phyloP scores from a whole-genome alignment of 2,113 vertebrate genomes.

The Odocoileus hemionus region DNA sequence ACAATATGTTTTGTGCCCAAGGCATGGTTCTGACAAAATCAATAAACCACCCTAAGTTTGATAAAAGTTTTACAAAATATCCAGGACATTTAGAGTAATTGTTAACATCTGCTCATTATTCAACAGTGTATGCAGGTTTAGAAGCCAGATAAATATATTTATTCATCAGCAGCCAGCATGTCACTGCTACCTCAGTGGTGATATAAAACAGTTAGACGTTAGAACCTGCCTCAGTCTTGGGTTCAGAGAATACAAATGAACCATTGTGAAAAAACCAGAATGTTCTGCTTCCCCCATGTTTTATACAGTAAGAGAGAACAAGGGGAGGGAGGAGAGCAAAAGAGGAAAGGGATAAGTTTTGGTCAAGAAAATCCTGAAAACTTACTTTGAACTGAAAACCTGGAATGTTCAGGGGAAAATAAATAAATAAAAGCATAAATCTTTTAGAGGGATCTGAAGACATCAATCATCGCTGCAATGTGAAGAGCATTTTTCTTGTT shows the following conservation, averaged over 20 bases:
- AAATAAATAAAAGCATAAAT: slow-evolving; percentile 30
- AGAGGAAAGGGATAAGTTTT: background rate
- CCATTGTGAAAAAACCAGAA: slow-evolving; percentile 57
- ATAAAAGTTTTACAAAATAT: slow-evolving; percentile 79
- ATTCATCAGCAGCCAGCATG: slow-evolving; percentile 72
- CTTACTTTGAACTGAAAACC: slow-evolving; percentile 56
- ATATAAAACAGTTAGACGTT: slow-evolving; percentile 77
- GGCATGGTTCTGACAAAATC: slow-evolving; percentile 73
- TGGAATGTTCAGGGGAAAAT: slow-evolving; percentile 21
- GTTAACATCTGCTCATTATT: slow-evolving; percentile 85
- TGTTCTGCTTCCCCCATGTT: slow-evolving; percentile 42
- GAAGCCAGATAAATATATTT: slow-evolving; percentile 77
- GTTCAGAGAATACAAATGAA: slow-evolving; percentile 69
- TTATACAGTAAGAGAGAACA: background rate
- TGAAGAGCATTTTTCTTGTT: slow-evolving; percentile 44
- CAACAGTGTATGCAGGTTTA: slow-evolving; percentile 70
- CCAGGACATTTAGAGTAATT: slow-evolving; percentile 79
- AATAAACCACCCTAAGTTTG: slow-evolving; percentile 76
- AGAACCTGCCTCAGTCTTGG: slow-evolving; percentile 64
- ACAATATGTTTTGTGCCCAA: slow-evolving; percentile 66
- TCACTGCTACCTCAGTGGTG: slow-evolving; percentile 78
- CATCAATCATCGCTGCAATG: background rate
- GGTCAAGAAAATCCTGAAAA: background rate
- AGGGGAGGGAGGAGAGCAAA: background rate
- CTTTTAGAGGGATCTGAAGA: slow-evolving; percentile 16